Evolutionary conservation across 2,113 vertebrate genomes (phyloP).

Genomic region (Cercocebus atys): DNA sequence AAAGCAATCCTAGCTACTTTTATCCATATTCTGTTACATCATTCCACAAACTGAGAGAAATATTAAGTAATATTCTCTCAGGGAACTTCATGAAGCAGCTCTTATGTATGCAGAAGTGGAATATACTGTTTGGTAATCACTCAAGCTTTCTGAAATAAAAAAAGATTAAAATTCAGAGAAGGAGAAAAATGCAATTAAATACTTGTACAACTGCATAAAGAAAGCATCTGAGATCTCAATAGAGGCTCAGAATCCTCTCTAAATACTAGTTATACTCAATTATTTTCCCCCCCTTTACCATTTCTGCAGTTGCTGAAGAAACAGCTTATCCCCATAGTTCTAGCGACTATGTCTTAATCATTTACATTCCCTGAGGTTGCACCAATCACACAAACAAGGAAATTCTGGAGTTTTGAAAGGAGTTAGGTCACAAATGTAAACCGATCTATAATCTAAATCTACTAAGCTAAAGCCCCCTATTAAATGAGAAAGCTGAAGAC

Average conservation of each 20-base stretch:
- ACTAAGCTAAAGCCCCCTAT: not conserved
- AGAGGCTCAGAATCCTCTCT: not conserved
- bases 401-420: not conserved
- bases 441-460: not conserved
- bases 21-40: not conserved
- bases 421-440: not conserved
- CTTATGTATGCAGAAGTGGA: not conserved
- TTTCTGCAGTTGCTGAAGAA: not conserved
- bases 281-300: not conserved
- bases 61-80: not conserved
- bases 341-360: not conserved
- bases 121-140: not conserved
- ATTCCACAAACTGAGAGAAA: not conserved
- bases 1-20: not conserved
- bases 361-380: not conserved
- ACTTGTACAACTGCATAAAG: conserved; percentile 20
- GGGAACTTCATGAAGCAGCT: not conserved
- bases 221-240: conserved; percentile 28
- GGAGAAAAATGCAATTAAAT: conserved; percentile 49
- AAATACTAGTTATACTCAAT: not conserved
- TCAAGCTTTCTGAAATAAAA: conserved; percentile 33
- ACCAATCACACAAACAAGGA: not conserved
- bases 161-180: conserved; percentile 50
- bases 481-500: not conserved
- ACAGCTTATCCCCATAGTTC: not conserved